phyloP scores from a whole-genome alignment of 2,797 vertebrate species.

The Smutsia gigantea region DNA sequence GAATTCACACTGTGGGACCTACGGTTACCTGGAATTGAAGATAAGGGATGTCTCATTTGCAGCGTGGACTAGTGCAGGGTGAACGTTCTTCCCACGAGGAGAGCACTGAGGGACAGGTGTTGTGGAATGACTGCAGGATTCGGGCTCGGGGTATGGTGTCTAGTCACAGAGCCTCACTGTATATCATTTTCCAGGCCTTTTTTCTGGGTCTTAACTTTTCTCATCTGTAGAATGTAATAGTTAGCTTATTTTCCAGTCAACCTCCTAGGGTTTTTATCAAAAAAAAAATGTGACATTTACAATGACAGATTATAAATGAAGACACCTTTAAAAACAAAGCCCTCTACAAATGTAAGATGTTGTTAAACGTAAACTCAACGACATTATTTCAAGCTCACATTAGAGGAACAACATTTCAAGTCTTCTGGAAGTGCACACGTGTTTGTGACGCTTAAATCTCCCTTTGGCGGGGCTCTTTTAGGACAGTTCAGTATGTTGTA shows the following conservation, averaged over 20 bases:
- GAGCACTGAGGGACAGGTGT: too few species aligned
- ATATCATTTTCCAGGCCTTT: neutral
- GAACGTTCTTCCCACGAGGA: neutral
- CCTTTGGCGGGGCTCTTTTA: neutral
- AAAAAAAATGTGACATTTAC: neutral
- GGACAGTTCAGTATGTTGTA: neutral
- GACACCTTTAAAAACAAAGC: conserved; percentile 20
- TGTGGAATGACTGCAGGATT: fast-evolving
- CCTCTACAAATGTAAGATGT: neutral
- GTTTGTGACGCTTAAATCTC: neutral
- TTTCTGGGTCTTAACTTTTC: neutral
- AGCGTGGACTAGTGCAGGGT: neutral
- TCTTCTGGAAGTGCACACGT: neutral
- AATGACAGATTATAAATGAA: neutral
- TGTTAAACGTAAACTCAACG: neutral
- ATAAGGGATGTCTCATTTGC: neutral
- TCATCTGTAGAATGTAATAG: neutral
- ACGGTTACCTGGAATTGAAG: neutral
- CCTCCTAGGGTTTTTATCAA: neutral
- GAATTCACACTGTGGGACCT: neutral
- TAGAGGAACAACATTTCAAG: neutral
- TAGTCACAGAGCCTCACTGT: neutral
- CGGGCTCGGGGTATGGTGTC: neutral
- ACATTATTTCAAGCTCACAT: neutral
- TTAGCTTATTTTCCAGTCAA: neutral